Conservation (phyloP, 2,113 vertebrate species). For the Phalacrocorax aristotelis region DNA sequence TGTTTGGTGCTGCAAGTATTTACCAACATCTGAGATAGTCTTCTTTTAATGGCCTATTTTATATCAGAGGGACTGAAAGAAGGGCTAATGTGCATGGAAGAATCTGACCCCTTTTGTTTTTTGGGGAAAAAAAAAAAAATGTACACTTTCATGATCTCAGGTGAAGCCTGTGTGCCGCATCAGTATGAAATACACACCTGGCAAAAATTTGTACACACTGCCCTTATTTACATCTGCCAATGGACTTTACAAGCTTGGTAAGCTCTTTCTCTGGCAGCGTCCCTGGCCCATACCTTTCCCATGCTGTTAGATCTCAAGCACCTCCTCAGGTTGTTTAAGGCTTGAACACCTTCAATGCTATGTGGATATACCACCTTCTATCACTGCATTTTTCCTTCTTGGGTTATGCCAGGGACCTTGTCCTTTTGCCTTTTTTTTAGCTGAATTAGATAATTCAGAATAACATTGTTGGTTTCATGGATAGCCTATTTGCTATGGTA, state of each 20-base stretch:
- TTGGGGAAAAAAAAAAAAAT: background rate
- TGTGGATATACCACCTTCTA: accelerated
- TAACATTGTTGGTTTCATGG: background rate
- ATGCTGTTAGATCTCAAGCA: background rate
- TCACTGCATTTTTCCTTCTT: background rate
- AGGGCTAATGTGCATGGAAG: background rate
- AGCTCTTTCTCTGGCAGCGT: background rate
- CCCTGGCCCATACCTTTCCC: background rate
- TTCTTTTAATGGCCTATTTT: background rate
- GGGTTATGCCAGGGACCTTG: background rate
- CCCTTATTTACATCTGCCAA: background rate
- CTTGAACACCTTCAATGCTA: background rate
- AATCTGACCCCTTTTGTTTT: background rate
- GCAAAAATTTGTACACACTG: background rate
- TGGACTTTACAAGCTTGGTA: background rate
- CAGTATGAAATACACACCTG: background rate
- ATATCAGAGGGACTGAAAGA: background rate
- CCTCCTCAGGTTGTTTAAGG: background rate
- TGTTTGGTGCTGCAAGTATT: background rate
- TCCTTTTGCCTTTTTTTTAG: background rate
- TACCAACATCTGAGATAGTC: background rate
- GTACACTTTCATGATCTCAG: background rate
- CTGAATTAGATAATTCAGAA: background rate
- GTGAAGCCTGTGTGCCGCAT: background rate
- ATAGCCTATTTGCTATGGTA: accelerated